Conservation (phyloP, 2,113 vertebrate species). For the Vulpes ferrilata region DNA sequence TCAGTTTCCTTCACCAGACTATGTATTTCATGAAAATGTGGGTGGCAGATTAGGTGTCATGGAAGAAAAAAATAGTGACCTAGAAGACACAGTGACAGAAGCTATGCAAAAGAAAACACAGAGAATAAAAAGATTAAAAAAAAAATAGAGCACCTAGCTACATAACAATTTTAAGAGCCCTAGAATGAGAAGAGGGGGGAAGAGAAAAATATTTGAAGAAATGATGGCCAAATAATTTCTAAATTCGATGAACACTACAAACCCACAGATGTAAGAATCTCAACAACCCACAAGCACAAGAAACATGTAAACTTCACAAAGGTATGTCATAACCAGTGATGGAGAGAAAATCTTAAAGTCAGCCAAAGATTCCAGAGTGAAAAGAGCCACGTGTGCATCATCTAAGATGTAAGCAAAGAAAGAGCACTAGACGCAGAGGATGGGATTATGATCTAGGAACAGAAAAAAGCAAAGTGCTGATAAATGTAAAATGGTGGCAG, state of each 20-base stretch:
- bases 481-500: background rate
- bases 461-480: background rate
- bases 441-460: background rate
- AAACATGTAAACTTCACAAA: background rate
- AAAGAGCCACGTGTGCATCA: background rate
- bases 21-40: background rate
- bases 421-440: background rate
- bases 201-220: background rate
- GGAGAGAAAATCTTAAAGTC: background rate
- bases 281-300: background rate
- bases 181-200: background rate
- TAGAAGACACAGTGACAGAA: no score
- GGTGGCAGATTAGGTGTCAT: no score
- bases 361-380: background rate
- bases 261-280: background rate
- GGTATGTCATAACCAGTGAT: accelerated
- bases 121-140: background rate
- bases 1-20: no score
- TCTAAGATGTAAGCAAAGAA: background rate
- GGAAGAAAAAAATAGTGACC: background rate
- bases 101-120: background rate
- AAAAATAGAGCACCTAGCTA: no score
- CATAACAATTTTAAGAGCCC: background rate
- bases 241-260: background rate
- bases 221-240: background rate